Base-by-base conservation (phyloP, 2,797 vertebrate genomes). In the Sebastes itinus region DNA sequence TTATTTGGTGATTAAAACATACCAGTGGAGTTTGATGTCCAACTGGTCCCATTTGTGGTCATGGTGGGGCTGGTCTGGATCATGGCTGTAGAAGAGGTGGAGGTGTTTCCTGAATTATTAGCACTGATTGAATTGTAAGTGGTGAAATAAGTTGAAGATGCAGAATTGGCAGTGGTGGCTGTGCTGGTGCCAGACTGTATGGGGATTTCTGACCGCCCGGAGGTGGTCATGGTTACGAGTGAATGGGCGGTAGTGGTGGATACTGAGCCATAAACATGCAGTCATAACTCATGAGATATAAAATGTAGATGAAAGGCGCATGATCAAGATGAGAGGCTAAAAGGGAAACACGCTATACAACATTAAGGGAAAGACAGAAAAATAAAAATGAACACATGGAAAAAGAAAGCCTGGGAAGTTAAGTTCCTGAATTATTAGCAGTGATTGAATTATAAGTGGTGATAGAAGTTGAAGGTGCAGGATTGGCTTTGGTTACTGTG, bases 21-120 rank as follows among this genome's bases (percentile, higher is more conserved):
- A 88, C 75, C 70, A 22, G 62, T 65, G n/a, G 23, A 27, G 38
- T 16, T 77, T 25, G 52, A 25, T 67, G 78, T 9, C 56, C 49
- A 13, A 68, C 0, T 33, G 46, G 54, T 49, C 7, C 11, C 2
- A 28, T 52, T 13, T 63, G 82, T 12, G 25, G 35, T 4, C 38
- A 18, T 42, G 33, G 8, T 2, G 13, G 22, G 0, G 4, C 7
- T 27, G 33, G 33, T 27, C 62, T 64, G 55, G 49, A 2, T 52
- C 27, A 4, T 22, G 35, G 46, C 14, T 65, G 55, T 67, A 33
- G 63, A 38, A 13, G 35, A 38, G 35, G 35, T 42, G 56, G 69
- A 80, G 22, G 22, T 46, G 2, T 11, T 23, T 42, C 11, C 6
- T 73, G 54, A 54, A 49, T 30, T 61, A 38, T 38, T 38, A 38